Evolutionary conservation across 2,113 vertebrate species (phyloP).

Genomic region (Apeltes quadracus): DNA sequence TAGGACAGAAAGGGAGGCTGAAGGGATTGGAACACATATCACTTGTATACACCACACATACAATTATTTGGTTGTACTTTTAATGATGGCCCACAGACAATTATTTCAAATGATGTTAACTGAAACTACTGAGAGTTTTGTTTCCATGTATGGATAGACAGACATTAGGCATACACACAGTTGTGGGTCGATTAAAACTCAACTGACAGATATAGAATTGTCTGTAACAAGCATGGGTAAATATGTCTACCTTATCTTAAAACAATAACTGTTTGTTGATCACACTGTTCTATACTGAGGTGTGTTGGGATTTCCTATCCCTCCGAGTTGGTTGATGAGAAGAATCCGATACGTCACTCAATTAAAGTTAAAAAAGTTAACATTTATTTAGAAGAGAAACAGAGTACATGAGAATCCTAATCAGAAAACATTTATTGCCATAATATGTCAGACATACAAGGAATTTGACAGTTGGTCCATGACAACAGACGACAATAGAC

Average conservation of each 20-base stretch:
- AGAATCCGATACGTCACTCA: no score
- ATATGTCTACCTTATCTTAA: background rate
- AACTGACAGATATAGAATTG: slow-evolving; percentile 22
- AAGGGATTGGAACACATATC: background rate
- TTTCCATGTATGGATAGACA: background rate
- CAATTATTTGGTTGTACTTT: background rate
- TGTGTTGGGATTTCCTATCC: no score
- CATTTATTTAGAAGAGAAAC: no score
- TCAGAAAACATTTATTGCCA: no score
- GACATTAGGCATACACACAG: background rate
- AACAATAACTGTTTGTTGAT: background rate
- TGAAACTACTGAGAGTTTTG: background rate
- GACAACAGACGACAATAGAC: no score
- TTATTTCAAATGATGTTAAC: background rate
- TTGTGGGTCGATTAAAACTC: slow-evolving; percentile 9
- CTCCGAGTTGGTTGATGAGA: no score
- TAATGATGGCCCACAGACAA: background rate
- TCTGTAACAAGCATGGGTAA: slow-evolving; percentile 1
- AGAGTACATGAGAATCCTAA: no score
- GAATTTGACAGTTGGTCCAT: no score
- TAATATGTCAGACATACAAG: no score
- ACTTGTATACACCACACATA: background rate
- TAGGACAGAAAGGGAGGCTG: background rate
- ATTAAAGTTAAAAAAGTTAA: no score
- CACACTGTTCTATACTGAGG: background rate